Conservation (phyloP, 2,888 invertebrate genomes). For the Carpatolechia fugitivella region DNA sequence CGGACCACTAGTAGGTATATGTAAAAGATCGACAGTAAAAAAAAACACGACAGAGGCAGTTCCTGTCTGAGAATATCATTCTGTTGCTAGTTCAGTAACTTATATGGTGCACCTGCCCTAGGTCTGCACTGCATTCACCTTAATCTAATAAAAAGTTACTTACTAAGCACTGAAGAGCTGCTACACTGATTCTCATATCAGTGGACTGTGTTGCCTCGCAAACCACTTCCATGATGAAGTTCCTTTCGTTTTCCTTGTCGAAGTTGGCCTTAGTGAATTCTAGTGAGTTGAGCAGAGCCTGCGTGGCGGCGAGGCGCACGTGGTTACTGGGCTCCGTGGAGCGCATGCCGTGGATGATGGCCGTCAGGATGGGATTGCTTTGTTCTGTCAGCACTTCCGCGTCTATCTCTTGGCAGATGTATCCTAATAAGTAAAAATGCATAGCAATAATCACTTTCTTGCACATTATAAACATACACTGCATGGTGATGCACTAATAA, state of each 20-base stretch:
- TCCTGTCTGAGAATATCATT: too few relatives aligned
- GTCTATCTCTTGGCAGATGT: conserved; percentile 99
- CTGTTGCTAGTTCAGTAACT: too few relatives aligned
- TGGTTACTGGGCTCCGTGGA: conserved; percentile 95
- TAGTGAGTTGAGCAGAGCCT: conserved; percentile 96
- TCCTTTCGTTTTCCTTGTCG: conserved; percentile 97
- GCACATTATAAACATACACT: too few relatives aligned
- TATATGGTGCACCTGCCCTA: too few relatives aligned
- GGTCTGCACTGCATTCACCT: too few relatives aligned
- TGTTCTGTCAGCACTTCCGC: conserved; percentile 94
- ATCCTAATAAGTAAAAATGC: conserved; percentile 73
- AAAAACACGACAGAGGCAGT: too few relatives aligned
- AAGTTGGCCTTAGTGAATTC: conserved; percentile 99
- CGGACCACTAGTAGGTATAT: too few relatives aligned
- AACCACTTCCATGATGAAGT: conserved; percentile 99
- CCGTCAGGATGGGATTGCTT: conserved; percentile 97
- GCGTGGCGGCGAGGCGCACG: conserved; percentile 97
- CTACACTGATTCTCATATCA: conserved; percentile 95
- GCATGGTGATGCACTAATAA: too few relatives aligned
- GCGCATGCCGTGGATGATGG: conserved; percentile 99
- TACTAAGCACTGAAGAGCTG: conserved; percentile 98
- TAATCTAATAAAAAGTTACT: too few relatives aligned
- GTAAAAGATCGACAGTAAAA: too few relatives aligned
- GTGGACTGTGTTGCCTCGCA: conserved; percentile 98
- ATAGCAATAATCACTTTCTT: too few relatives aligned